Conservation (phyloP, 2,113 vertebrate genomes). For the Peromyscus maniculatus region DNA sequence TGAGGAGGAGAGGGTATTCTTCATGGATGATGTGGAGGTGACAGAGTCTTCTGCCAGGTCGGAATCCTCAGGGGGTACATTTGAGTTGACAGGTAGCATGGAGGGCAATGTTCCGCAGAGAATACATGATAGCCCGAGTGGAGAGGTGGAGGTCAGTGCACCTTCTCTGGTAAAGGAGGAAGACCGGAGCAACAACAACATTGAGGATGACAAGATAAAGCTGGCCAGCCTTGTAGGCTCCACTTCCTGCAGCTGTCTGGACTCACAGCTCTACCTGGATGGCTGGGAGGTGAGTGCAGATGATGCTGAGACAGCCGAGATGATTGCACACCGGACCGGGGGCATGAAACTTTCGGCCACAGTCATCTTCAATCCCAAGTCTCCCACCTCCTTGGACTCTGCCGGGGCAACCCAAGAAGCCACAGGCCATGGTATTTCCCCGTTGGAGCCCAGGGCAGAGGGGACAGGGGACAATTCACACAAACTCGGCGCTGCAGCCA, state of each 20-base stretch:
- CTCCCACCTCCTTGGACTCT: conserved; percentile 88
- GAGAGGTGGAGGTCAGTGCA: conserved; percentile 80
- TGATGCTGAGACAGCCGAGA: conserved; percentile 91
- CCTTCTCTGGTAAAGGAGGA: conserved; percentile 77
- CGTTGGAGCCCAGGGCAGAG: conserved; percentile 70
- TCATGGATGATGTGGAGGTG: conserved; percentile 96
- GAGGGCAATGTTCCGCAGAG: conserved; percentile 70
- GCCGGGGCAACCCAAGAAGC: conserved; percentile 71
- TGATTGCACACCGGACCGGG: conserved; percentile 96
- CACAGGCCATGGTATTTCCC: conserved; percentile 63
- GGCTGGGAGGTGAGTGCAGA: conserved; percentile 92
- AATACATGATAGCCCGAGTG: conserved; percentile 76
- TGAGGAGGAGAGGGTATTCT: conserved; percentile 95
- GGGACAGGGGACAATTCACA: conserved; percentile 85
- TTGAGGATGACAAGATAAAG: conserved; percentile 66
- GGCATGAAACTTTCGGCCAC: conserved; percentile 99
- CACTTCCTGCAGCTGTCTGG: conserved; percentile 87
- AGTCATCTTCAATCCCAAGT: conserved; percentile 98
- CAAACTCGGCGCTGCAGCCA: conserved; percentile 89
- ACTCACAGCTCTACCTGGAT: conserved; percentile 87
- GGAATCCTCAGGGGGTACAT: conserved; percentile 79
- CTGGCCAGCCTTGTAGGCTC: conserved; percentile 67
- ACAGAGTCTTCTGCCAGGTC: conserved; percentile 87
- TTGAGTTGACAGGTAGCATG: conserved; percentile 81
- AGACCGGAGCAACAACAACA: conserved; percentile 85